These are phyloP conservation scores for Lydus trimaculatus DNA, from an alignment of 2,888 invertebrate genomes.

Conservation along the genomic window DNA sequence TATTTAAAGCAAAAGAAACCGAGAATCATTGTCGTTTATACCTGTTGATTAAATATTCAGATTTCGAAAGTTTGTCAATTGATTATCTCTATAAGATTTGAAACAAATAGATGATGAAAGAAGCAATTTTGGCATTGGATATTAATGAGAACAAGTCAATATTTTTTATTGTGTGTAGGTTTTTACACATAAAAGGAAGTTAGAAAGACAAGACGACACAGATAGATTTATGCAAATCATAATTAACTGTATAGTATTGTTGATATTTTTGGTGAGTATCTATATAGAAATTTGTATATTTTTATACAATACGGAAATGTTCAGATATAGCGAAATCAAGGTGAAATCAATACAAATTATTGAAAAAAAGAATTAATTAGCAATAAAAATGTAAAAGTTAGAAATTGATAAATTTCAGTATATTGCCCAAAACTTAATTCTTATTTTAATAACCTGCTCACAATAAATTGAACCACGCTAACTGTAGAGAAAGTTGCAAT, in stretches of 20 bases:
- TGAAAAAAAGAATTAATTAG: too few species aligned
- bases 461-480: too few species aligned
- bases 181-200: not conserved
- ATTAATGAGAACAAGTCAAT: constrained; percentile 4
- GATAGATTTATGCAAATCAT: not conserved
- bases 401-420: too few species aligned
- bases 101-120: not conserved
- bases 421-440: too few species aligned
- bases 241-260: not conserved
- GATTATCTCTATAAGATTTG: not conserved
- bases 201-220: not conserved
- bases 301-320: not conserved
- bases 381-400: too few species aligned
- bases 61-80: not conserved
- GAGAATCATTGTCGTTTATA: too few species aligned
- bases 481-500: too few species aligned
- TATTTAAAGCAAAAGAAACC: too few species aligned
- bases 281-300: not conserved
- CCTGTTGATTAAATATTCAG: not conserved
- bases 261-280: not conserved
- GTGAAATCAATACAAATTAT: not conserved
- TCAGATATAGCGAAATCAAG: not conserved
- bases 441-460: too few species aligned
- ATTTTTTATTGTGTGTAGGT: constrained; percentile 1
- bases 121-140: not conserved